phyloP scores from a whole-genome alignment of 2,888 invertebrate genomes.

The Ennomos quercinarius region DNA sequence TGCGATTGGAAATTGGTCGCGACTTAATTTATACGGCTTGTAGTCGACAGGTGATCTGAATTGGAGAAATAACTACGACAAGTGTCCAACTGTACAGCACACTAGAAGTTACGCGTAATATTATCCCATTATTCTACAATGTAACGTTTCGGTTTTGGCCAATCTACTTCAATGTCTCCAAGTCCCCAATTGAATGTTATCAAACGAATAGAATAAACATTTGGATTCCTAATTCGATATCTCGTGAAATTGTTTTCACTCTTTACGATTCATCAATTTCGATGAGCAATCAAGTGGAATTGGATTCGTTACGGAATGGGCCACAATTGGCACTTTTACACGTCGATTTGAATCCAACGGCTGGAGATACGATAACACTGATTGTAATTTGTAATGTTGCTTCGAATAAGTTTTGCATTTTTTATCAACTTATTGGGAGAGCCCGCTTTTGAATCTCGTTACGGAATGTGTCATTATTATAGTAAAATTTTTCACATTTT shows the following conservation, averaged over 20 bases:
- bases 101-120: neutral
- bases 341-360: conserved; percentile 56
- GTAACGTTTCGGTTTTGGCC: neutral
- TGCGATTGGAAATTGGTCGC: no score
- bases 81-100: conserved; percentile 1
- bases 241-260: conserved; percentile 57
- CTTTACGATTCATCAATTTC: conserved; percentile 63
- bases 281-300: conserved; percentile 59
- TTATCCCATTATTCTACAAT: no score
- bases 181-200: conserved; percentile 20
- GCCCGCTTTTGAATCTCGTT: conserved; percentile 6
- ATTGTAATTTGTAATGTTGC: conserved; percentile 52
- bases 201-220: conserved; percentile 32
- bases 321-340: conserved; percentile 64
- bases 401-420: conserved; percentile 38
- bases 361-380: conserved; percentile 49
- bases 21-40: neutral
- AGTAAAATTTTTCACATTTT: conserved; percentile 27
- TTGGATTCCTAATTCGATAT: conserved; percentile 52
- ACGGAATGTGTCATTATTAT: conserved; percentile 7
- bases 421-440: conserved; percentile 35
- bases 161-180: conserved; percentile 22
- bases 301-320: conserved; percentile 61
- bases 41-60: conserved; percentile 19
- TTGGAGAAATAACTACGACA: conserved; percentile 4